Percentiles rank a stretch among this genome's conserved stretches.
Conservation (phyloP, 2,797 vertebrate genomes). For the Tiaroga cobitis region DNA sequence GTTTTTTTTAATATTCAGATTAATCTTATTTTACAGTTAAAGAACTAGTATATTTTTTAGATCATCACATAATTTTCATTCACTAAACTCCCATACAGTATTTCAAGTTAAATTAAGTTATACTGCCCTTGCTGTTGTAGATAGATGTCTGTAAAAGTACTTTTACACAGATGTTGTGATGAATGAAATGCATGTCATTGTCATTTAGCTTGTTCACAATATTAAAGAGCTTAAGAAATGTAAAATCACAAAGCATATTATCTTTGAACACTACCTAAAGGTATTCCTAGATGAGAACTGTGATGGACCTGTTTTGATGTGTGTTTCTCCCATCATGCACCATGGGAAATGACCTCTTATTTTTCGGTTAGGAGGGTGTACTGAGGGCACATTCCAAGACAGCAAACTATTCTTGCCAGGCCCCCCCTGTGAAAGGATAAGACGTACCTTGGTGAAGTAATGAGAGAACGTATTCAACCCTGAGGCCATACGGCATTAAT, state of each 20-base stretch:
- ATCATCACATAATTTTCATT: background rate
- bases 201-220: background rate
- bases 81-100: background rate
- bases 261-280: background rate
- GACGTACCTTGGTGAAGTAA: constrained; percentile 54
- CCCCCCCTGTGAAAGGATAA: constrained; percentile 31
- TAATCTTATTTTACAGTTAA: background rate
- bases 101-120: background rate
- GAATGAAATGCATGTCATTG: background rate
- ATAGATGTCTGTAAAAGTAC: background rate
- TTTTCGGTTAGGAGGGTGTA: constrained; percentile 11
- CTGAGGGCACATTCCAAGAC: constrained; percentile 51
- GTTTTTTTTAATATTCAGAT: background rate
- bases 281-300: constrained; percentile 8
- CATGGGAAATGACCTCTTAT: constrained; percentile 22
- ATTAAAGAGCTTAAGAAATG: background rate
- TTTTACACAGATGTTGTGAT: background rate
- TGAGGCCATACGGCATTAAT: constrained; percentile 28
- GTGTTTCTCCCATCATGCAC: constrained; percentile 12
- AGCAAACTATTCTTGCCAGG: constrained; percentile 19
- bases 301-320: background rate
- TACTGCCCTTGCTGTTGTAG: background rate
- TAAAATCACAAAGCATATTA: background rate
- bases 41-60: background rate
- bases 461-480: constrained; percentile 41